Evolutionary conservation across 2,888 invertebrate species (phyloP), one percentile per base, ranked within the genome.

Genomic region (Hyalella azteca): DNA sequence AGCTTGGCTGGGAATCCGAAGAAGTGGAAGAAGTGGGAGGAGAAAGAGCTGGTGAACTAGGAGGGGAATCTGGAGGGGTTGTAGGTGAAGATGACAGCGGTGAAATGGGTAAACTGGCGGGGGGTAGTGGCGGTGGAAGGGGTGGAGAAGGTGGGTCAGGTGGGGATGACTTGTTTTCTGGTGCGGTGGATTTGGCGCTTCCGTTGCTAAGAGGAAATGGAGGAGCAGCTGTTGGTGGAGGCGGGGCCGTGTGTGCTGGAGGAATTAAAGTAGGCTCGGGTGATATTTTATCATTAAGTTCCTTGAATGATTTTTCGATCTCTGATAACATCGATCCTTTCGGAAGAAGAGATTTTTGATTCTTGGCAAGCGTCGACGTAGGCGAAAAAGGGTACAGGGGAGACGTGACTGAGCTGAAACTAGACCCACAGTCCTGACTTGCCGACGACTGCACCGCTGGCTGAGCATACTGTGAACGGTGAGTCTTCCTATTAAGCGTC

Each of bases 71-170:
- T 15, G 75, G 75, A 3, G 75, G 75, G 13, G 75, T 75, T 1
- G 75, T 75, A 13, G 75, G 75, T 9, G 75, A 41, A 1, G 75
- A 75, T 13, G 75, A 75, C 40, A 75, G n/a, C 26, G 75, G 75
- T 13, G 75, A 75, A 75, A 75, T 75, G 45, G 75, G 75, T 32
- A 75, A 48, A n/a, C 45, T 48, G 4, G 75, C 26, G n/a, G 75
- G 75, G 1, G 75, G 75, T 3, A 75, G 75, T 13, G 75, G 75
- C 1, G 75, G 66, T 19, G 66, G 66, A 15, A 36, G 66, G 9
- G 39, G 66, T 1, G 66, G 66, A 32, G 66, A 66, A 36, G 66
- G 29, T 26, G 54, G 36, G 26, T 36, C 66, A 9, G 7, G 19
- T 15, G 45, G 15, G 19, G 66, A 9, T 36, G 19, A 32, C 32